Base-by-base conservation (phyloP, 2,797 vertebrate genomes). In the Danio choprae region DNA sequence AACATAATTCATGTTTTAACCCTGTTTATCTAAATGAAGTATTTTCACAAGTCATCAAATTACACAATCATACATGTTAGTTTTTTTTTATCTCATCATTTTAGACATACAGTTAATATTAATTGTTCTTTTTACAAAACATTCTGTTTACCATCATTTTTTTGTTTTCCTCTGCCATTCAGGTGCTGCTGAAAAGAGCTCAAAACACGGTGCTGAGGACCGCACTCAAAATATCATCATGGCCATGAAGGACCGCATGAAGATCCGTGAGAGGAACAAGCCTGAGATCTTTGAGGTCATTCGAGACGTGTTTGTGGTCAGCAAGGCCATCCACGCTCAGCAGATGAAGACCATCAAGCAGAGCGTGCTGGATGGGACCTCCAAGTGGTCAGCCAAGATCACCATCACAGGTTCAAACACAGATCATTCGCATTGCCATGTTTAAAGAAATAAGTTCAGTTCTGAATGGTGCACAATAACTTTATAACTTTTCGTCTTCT, bases 241-340 rank as follows among this genome's bases (percentile, higher is more conserved):
- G 97, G 97, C 97, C 72, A 97, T 99, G 97, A 99, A 98, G 88
- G 97, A 99, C 90, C 95, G 97, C 59, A 98, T 99, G 97, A 99
- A 99, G 88, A 99, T 99, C 85, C 92, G 97, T 13, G 97, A 99
- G 83, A 93, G 97, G 73, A 99, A 99, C 91, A 98, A 98, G 51
- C 97, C 97, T 0, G 97, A 99, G 91, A 96, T 99, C 81, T 99
- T 99, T 77, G 98, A 99, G 65, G 92, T 99, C 63, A 98, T 99
- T 84, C 92, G 95, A 78, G 98, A 99, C 67, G 95, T 99, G 73
- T 99, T 97, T 65, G 86, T 90, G 71, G 94, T 98, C 83, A 94
- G 90, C 88, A 98, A 98, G 88, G 87, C 94, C 72, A 87, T 94
- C 22, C 98, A 99, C 0, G 93, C 92, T 0, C 97, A 99, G 88